Base-by-base conservation (phyloP, 2,113 vertebrate genomes). In the Apteryx mantelli region DNA sequence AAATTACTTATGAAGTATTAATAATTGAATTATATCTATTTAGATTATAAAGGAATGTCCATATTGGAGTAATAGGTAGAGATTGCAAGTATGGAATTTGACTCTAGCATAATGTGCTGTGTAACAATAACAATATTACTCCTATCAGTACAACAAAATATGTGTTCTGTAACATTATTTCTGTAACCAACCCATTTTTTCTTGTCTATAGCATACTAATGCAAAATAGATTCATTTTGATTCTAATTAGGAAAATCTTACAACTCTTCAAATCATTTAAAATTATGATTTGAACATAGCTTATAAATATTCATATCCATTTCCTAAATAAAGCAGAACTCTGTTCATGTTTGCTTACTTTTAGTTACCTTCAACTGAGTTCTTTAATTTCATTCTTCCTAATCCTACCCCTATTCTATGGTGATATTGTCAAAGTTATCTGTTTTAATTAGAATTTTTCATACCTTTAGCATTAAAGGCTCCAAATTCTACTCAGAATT, bases 161-260 rank as follows among this genome's bases (percentile, higher is more conserved):
- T 0, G 0, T 64, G 32, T 60, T 83, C n/a, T 75, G 8, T 77
- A 40, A 44, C 25, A 21, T 13, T 85, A 5, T 61, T 73, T 69
- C 53, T 84, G 24, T 61, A n/a, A 73, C 13, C 42, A 89, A 20
- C 13, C 17, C 77, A 28, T 46, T 36, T 83, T 13, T 30, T 64
- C 2, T 55, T 83, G 14, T 34, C 42, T 64, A 18, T 34, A 69
- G 22, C 34, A 25, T 44, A 46, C 11, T 71, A 36, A 44, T 73
- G 80, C 18, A 80, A 64, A 69, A 66, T 52, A 36, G 13, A 11
- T 69, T 53, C 80, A 6, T 74, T 34, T 84, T 94, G 44, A 3
- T 71, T 93, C 36, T 85, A 60, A 73, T 40, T 18, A n/a, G 52
- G 63, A 68, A 76, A 56, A 25, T 46, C 24, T 15, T 86, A 8